A percentile compares a stretch with the other conserved stretches of the same genome.
Evolutionary conservation across 2,888 invertebrate species (phyloP).

Genomic region (Drosophila dives): DNA sequence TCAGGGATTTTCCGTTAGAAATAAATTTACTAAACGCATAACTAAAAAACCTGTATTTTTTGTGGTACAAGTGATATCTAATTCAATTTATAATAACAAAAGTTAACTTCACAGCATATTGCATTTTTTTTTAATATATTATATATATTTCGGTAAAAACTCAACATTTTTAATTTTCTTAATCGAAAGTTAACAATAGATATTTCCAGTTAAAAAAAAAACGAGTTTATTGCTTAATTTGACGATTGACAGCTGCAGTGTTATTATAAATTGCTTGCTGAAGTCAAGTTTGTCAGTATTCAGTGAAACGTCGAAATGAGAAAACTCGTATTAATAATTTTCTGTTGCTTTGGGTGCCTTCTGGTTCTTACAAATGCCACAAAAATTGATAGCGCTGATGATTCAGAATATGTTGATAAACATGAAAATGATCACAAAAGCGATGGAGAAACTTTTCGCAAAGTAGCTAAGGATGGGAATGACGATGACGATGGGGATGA

Average conservation of each 20-base stretch:
- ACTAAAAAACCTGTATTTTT: not conserved
- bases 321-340: slow-evolving; percentile 5
- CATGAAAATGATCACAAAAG: slow-evolving; percentile 5
- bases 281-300: slow-evolving; percentile 16
- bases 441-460: not conserved
- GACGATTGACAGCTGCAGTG: not conserved
- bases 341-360: slow-evolving; percentile 7
- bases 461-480: not conserved
- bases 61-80: not conserved
- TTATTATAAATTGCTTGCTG: not conserved
- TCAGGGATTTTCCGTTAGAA: not conserved
- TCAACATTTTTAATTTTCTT: not conserved
- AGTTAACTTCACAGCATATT: not conserved
- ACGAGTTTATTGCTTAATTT: not conserved
- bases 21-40: not conserved
- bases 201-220: not conserved
- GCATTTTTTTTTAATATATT: no score
- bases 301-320: slow-evolving; percentile 28
- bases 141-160: not conserved
- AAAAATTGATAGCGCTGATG: not conserved
- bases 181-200: not conserved
- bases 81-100: not conserved
- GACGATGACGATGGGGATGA: not conserved
- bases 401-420: not conserved
- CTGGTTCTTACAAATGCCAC: not conserved